Conservation (phyloP, 2,113 vertebrate species). For the Balaenoptera acutorostrata region DNA sequence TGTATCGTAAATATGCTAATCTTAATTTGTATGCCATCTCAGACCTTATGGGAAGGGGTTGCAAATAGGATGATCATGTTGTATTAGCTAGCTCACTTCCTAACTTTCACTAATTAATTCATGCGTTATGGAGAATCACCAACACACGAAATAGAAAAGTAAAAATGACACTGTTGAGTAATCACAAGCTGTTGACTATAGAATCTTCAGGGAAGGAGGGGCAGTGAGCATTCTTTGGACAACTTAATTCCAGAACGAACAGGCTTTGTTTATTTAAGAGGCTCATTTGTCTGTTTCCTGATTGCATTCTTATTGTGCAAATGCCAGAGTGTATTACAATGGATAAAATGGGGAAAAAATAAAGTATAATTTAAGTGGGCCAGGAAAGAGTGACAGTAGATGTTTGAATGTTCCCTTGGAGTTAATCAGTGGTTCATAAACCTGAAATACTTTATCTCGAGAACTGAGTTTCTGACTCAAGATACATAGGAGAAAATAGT, state of each 20-base stretch:
- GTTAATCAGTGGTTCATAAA: constrained; percentile 56
- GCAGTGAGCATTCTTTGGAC: constrained; percentile 1
- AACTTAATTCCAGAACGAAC: constrained; percentile 50
- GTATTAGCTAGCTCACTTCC: not conserved
- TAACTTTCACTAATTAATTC: not conserved
- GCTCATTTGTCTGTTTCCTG: constrained; percentile 42
- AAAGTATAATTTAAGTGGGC: not conserved
- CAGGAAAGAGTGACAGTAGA: constrained; percentile 9
- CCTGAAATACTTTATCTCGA: constrained; percentile 52
- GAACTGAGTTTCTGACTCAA: constrained; percentile 35
- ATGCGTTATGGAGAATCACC: not conserved
- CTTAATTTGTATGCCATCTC: not conserved
- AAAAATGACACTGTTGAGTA: not conserved
- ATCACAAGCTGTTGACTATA: not conserved
- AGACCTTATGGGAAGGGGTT: not conserved
- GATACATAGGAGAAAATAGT: constrained; percentile 51
- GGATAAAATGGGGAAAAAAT: constrained; percentile 17
- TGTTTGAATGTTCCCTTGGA: constrained; percentile 36
- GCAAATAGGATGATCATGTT: not conserved
- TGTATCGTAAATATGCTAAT: not conserved
- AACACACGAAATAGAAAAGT: not conserved
- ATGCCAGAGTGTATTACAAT: constrained; percentile 37
- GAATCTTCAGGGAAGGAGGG: not conserved
- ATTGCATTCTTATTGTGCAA: constrained; percentile 47
- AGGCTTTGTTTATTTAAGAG: constrained; percentile 52